Conservation (phyloP, 1,140 invertebrate genomes). For the Ruditapes philippinarum region DNA sequence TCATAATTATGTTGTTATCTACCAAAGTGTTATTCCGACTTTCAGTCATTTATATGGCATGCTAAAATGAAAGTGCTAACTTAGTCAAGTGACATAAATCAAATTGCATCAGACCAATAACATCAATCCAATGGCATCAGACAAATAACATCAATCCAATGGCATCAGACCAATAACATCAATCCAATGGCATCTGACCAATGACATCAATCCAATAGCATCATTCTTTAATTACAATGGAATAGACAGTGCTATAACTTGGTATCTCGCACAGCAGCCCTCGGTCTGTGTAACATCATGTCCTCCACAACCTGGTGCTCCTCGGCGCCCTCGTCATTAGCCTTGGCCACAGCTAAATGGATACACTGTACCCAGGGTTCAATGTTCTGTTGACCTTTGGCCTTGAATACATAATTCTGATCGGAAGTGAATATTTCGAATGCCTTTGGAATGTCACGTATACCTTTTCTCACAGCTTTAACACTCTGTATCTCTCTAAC, state of each 20-base stretch:
- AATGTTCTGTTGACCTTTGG: conserved; percentile 97
- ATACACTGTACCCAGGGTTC: conserved; percentile 93
- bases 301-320: conserved; percentile 54
- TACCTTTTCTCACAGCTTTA: conserved; percentile 93
- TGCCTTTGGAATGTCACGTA: conserved; percentile 93
- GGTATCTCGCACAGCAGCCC: conserved; percentile 70
- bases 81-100: too few relatives aligned
- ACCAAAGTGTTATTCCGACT: too few relatives aligned
- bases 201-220: too few relatives aligned
- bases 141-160: too few relatives aligned
- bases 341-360: conserved; percentile 84
- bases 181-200: too few relatives aligned
- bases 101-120: too few relatives aligned
- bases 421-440: conserved; percentile 98
- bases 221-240: too few relatives aligned
- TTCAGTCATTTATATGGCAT: too few relatives aligned
- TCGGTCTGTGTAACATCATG: conserved; percentile 67
- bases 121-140: too few relatives aligned
- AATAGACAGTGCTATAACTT: conserved; percentile 73
- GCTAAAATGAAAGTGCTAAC: too few relatives aligned
- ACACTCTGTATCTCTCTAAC: conserved; percentile 97
- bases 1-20: too few relatives aligned
- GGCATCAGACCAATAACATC: too few relatives aligned
- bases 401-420: conserved; percentile 96
- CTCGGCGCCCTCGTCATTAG: conserved; percentile 20